A percentile compares a stretch with the other conserved stretches of the same genome.
These are phyloP conservation scores for Epinotia brunnichana DNA, from an alignment of 2,888 invertebrate genomes.

Conservation along the genomic window DNA sequence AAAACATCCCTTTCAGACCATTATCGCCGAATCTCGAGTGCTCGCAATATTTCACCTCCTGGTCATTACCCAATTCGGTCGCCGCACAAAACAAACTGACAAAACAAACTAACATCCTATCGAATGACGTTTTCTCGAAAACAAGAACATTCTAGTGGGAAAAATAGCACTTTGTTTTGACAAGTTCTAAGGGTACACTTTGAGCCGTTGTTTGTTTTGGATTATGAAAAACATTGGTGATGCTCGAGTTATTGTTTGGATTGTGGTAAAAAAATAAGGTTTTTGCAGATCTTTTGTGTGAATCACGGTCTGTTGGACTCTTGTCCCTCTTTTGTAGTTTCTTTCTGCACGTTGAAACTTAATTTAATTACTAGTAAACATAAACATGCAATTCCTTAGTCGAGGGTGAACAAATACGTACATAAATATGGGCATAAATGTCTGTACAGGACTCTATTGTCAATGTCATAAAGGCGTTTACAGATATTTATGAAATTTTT, in stretches of 20 bases:
- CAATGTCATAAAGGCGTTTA: no score
- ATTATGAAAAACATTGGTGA: constrained; percentile 39
- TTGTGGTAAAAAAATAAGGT: constrained; percentile 36
- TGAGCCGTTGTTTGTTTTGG: constrained; percentile 39
- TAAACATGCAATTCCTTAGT: no score
- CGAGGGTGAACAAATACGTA: no score
- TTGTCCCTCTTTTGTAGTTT: not conserved
- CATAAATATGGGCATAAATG: no score
- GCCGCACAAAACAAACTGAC: constrained; percentile 39
- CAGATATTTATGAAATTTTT: no score
- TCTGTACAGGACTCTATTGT: no score
- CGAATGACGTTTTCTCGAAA: constrained; percentile 40
- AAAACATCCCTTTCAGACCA: constrained; percentile 27
- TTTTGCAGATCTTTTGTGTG: constrained; percentile 18
- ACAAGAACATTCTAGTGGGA: constrained; percentile 42
- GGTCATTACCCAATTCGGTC: constrained; percentile 42
- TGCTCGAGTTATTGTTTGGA: constrained; percentile 19
- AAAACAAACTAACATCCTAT: constrained; percentile 40
- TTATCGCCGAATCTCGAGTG: constrained; percentile 37
- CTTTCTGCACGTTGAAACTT: not conserved
- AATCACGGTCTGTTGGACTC: constrained; percentile 17
- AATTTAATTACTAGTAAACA: not conserved
- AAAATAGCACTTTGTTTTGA: constrained; percentile 45
- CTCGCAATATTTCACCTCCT: constrained; percentile 39
- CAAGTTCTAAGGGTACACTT: constrained; percentile 30